Evolutionary conservation across 2,888 invertebrate genomes (phyloP).

Genomic region (Lithophane ornitopus): DNA sequence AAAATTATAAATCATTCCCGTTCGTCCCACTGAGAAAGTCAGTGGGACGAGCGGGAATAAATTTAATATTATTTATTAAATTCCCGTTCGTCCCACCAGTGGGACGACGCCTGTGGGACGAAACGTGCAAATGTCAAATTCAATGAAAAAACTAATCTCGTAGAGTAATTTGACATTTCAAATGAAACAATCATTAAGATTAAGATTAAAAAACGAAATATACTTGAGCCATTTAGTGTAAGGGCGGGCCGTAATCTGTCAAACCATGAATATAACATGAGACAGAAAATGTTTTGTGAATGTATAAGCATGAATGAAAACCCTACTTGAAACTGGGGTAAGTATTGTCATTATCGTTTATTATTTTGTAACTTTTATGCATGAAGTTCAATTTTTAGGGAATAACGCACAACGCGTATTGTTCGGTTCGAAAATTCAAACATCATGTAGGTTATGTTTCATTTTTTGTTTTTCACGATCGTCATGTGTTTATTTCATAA

Average conservation of each 20-base stretch:
- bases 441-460: not conserved
- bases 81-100: no score
- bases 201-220: no score
- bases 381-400: not conserved
- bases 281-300: constrained; percentile 45
- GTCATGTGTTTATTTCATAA: constrained; percentile 16
- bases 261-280: constrained; percentile 66
- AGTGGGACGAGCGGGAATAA: no score
- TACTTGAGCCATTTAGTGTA: not conserved
- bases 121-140: no score
- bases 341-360: constrained; percentile 65
- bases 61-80: no score
- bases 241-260: constrained; percentile 7
- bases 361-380: constrained; percentile 2
- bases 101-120: no score
- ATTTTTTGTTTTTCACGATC: not conserved
- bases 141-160: no score
- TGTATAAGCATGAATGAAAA: constrained; percentile 44
- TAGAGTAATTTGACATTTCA: no score
- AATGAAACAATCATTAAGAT: no score
- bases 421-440: not conserved
- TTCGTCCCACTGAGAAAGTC: no score
- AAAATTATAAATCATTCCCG: no score
- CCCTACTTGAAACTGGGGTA: constrained; percentile 77
- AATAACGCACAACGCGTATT: not conserved